phyloP scores from a whole-genome alignment of 2,888 invertebrate species.

The Trachelus tabidus region DNA sequence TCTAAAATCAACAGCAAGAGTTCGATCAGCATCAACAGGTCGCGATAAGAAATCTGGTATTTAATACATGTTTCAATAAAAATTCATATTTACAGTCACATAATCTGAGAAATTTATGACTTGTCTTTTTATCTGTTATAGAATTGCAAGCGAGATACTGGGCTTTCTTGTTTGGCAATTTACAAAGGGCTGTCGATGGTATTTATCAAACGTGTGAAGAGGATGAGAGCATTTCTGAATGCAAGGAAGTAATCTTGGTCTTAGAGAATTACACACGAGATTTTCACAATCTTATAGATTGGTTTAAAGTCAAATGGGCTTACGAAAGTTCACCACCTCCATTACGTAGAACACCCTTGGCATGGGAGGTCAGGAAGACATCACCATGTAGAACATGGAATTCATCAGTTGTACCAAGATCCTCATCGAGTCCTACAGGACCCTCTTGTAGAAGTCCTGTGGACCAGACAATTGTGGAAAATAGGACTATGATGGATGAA shows the following conservation, averaged over 20 bases:
- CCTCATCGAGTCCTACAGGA: constrained; percentile 63
- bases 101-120: neutral
- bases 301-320: constrained; percentile 93
- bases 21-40: constrained; percentile 87
- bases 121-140: constrained; percentile 28
- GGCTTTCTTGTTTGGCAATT: constrained; percentile 94
- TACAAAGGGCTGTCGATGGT: constrained; percentile 92
- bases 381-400: constrained; percentile 66
- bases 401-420: constrained; percentile 48
- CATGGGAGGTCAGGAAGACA: constrained; percentile 96
- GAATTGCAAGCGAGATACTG: constrained; percentile 93
- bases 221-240: constrained; percentile 93
- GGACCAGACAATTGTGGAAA: constrained; percentile 64
- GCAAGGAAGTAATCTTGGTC: constrained; percentile 95
- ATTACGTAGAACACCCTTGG: constrained; percentile 87
- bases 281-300: constrained; percentile 92
- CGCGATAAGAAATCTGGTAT: constrained; percentile 83
- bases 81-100: neutral
- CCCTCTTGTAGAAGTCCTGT: constrained; percentile 53
- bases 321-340: constrained; percentile 90
- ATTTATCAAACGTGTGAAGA: constrained; percentile 96
- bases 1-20: constrained; percentile 68
- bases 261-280: constrained; percentile 94
- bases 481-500: constrained; percentile 47
- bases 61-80: constrained; percentile 9